A percentile compares a stretch with the other conserved stretches of the same genome.
Evolutionary conservation across 2,888 invertebrate genomes (phyloP).

Genomic region (Cantharis flavilabris): DNA sequence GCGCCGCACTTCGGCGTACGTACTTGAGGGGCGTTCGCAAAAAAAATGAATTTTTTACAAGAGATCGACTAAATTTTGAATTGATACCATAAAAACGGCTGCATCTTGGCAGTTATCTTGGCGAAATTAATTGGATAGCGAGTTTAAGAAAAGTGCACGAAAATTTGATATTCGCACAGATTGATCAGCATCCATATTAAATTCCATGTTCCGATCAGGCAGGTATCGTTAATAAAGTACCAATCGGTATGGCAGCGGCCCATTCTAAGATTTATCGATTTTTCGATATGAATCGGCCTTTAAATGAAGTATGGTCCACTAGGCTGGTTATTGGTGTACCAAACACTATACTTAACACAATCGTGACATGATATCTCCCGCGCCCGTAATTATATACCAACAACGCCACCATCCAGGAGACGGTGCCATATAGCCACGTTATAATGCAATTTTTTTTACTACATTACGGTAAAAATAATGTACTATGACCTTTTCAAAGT

Average conservation of each 20-base stretch:
- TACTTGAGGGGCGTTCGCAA: background rate
- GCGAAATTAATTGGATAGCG: background rate
- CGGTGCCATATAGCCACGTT: slow-evolving; percentile 24
- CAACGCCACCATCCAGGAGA: slow-evolving; percentile 34
- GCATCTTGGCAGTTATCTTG: background rate
- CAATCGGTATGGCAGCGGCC: slow-evolving; percentile 46
- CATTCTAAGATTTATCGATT: slow-evolving; percentile 32
- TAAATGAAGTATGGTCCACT: slow-evolving; percentile 42
- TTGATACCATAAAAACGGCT: background rate
- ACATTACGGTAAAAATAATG: slow-evolving; percentile 11
- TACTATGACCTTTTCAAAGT: background rate
- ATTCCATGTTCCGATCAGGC: slow-evolving; percentile 46
- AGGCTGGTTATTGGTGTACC: slow-evolving; percentile 54
- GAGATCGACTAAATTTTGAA: background rate
- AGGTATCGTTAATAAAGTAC: slow-evolving; percentile 53
- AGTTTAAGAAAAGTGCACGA: background rate
- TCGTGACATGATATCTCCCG: slow-evolving; percentile 56
- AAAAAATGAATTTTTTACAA: background rate
- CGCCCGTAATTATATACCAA: slow-evolving; percentile 53
- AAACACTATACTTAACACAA: slow-evolving; percentile 57
- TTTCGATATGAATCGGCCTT: slow-evolving; percentile 28
- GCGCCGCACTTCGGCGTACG: background rate
- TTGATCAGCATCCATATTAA: slow-evolving; percentile 39
- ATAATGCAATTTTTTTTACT: slow-evolving; percentile 11
- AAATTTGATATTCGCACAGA: slow-evolving; percentile 1